Percentiles rank a stretch among this genome's conserved stretches.
Evolutionary conservation across 2,888 invertebrate species (phyloP).

Genomic region (Napeogenes sylphis): DNA sequence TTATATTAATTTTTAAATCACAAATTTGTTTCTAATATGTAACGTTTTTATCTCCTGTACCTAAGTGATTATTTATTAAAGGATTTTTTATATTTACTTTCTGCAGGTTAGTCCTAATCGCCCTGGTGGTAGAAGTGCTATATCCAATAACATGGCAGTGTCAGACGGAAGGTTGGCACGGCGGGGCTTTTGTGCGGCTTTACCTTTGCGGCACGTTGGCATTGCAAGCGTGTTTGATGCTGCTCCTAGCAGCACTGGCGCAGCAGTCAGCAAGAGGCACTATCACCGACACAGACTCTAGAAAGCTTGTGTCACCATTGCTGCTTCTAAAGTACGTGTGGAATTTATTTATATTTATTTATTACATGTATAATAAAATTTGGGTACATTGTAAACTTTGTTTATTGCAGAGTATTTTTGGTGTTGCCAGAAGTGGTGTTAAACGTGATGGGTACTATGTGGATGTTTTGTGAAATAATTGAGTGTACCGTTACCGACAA

Average conservation of each 20-base stretch:
- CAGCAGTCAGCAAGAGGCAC: slow-evolving; percentile 86
- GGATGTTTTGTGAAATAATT: slow-evolving; percentile 85
- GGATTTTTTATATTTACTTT: slow-evolving; percentile 11
- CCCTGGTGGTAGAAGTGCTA: slow-evolving; percentile 80
- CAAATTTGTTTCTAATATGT: not conserved
- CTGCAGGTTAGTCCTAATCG: slow-evolving; percentile 81
- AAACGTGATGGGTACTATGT: slow-evolving; percentile 89
- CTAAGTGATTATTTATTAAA: not conserved
- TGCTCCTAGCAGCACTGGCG: slow-evolving; percentile 81
- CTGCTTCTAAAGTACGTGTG: slow-evolving; percentile 82
- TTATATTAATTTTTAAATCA: too few species aligned
- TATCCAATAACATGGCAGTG: slow-evolving; percentile 84
- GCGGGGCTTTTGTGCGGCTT: slow-evolving; percentile 84
- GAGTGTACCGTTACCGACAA: slow-evolving; percentile 82
- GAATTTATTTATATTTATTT: not conserved
- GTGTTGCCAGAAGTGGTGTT: slow-evolving; percentile 87
- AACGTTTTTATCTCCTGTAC: not conserved
- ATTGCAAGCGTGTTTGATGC: slow-evolving; percentile 79
- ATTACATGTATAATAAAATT: too few species aligned
- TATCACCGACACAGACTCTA: slow-evolving; percentile 84
- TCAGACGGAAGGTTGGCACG: slow-evolving; percentile 81
- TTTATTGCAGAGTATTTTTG: slow-evolving; percentile 81
- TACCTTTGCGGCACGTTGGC: slow-evolving; percentile 85
- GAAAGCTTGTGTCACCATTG: slow-evolving; percentile 84
- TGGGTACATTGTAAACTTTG: not conserved